Percentiles rank a stretch among this genome's conserved stretches.
These are phyloP conservation scores for Loris lydekkerianus DNA, from an alignment of 2,797 vertebrate species.

Conservation along the genomic window DNA sequence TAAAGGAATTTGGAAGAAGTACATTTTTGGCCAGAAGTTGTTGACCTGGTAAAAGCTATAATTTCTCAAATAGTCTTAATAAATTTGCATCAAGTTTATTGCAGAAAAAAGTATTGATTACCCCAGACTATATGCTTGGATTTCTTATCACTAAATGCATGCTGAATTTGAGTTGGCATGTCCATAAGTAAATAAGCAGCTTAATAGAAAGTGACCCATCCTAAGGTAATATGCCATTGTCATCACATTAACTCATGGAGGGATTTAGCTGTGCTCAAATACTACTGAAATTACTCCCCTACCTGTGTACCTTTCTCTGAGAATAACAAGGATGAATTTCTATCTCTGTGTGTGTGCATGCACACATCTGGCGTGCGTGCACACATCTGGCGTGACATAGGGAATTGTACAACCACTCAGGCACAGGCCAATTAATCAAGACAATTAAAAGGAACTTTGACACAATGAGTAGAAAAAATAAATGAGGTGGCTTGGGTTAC, in stretches of 20 bases:
- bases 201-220: background rate
- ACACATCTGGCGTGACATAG: background rate
- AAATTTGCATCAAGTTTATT: slow-evolving; percentile 4
- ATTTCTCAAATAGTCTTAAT: slow-evolving; percentile 49
- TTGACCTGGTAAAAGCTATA: background rate
- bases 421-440: background rate
- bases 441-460: background rate
- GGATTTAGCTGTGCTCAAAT: background rate
- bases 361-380: background rate
- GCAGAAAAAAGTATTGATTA: background rate
- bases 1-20: slow-evolving; percentile 12
- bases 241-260: background rate
- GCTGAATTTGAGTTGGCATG: background rate
- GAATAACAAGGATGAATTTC: background rate
- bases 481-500: background rate
- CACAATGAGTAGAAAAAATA: background rate
- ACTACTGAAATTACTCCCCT: background rate
- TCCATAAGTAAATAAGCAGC: background rate
- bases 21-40: background rate
- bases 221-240: background rate
- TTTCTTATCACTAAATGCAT: background rate
- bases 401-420: background rate
- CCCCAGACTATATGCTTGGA: background rate
- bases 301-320: background rate
- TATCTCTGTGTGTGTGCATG: background rate